phyloP scores from a whole-genome alignment of 2,888 invertebrate genomes.

The Smittia sp. region DNA sequence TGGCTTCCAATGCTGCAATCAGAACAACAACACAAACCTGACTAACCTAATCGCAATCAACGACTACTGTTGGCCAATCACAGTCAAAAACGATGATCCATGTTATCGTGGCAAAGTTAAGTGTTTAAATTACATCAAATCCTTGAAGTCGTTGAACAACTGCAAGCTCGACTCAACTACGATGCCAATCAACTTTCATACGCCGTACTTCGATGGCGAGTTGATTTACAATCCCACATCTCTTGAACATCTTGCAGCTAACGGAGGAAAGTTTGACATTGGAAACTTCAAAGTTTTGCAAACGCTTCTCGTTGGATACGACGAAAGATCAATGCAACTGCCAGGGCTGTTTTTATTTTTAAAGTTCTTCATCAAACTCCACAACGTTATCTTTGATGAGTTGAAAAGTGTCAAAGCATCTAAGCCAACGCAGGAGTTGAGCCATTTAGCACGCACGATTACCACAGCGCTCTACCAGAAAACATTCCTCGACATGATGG shows the following conservation, averaged over 20 bases:
- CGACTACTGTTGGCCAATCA: conserved; percentile 9
- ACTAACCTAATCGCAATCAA: neutral
- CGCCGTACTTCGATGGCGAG: conserved; percentile 18
- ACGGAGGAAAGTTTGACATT: conserved; percentile 14
- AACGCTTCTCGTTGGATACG: conserved; percentile 9
- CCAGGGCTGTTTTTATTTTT: conserved; percentile 29
- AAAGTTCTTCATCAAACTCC: neutral
- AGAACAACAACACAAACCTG: neutral
- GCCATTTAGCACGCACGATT: neutral
- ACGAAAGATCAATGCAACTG: neutral
- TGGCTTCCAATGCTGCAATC: conserved; percentile 24
- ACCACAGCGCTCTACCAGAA: conserved; percentile 13
- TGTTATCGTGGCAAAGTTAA: neutral
- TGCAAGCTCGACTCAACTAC: neutral
- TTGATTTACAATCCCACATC: conserved; percentile 12
- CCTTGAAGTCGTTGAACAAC: neutral
- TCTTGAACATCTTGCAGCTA: neutral
- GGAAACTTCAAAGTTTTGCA: neutral
- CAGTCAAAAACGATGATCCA: neutral
- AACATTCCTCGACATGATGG: neutral
- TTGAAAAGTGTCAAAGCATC: neutral
- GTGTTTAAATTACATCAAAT: conserved; percentile 11
- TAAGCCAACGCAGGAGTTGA: neutral
- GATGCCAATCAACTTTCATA: conserved; percentile 24
- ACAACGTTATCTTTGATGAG: conserved; percentile 7